Conservation (phyloP, 2,113 vertebrate species). For the Oncorhynchus kisutch region DNA sequence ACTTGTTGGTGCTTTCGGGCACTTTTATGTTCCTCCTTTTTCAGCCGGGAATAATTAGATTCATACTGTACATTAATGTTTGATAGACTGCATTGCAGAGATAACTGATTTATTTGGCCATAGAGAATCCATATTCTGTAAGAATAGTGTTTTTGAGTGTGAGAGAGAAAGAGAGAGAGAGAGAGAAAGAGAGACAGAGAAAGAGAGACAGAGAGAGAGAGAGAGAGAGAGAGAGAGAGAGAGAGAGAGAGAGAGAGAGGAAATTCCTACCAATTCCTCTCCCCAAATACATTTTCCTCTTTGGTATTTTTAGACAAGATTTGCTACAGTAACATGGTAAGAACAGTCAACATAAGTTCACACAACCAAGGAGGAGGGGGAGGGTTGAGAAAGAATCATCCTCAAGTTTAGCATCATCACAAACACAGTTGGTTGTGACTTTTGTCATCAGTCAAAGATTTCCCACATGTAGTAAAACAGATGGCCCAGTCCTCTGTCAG, state of each 20-base stretch:
- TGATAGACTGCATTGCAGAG: constrained; percentile 69
- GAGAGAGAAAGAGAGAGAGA: background rate
- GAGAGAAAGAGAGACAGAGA: too few relatives aligned
- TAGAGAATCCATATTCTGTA: constrained; percentile 31
- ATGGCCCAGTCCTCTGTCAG: constrained; percentile 3
- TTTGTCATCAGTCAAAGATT: constrained; percentile 18
- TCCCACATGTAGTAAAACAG: constrained; percentile 18
- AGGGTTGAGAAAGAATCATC: background rate
- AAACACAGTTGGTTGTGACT: background rate
- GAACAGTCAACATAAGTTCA: background rate
- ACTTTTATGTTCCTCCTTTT: constrained; percentile 59
- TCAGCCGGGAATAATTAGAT: constrained; percentile 67
- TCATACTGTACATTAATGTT: constrained; percentile 71
- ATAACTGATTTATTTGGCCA: constrained; percentile 52
- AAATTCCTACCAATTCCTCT: constrained; percentile 29
- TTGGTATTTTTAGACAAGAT: background rate
- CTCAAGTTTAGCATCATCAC: background rate
- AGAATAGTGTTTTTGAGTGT: background rate
- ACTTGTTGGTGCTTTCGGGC: constrained; percentile 39
- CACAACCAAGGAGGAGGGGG: background rate
- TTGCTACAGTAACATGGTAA: background rate
- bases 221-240: background rate
- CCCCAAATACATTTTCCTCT: background rate
- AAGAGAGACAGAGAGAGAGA: too few relatives aligned
- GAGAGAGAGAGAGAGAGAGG: too few relatives aligned